phyloP scores from a whole-genome alignment of 2,888 invertebrate species.

The Eudemis profundana region DNA sequence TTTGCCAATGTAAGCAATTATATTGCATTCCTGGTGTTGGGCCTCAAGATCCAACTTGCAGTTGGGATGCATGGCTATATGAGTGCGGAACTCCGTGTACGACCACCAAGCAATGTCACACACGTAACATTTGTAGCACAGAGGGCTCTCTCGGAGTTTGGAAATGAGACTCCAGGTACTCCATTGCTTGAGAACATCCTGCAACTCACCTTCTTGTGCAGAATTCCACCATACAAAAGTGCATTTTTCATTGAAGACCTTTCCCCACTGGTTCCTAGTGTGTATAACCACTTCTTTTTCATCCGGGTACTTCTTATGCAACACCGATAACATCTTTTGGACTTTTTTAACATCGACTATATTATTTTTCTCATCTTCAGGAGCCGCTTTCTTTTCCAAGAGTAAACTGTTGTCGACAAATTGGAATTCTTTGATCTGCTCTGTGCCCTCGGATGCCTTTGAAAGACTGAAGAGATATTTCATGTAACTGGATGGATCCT shows the following conservation, averaged over 20 bases:
- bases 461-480: constrained; percentile 36
- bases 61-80: constrained; percentile 49
- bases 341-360: constrained; percentile 16
- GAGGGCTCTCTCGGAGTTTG: constrained; percentile 48
- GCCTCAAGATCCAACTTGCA: constrained; percentile 46
- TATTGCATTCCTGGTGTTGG: constrained; percentile 48
- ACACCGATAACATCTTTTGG: neutral
- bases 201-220: constrained; percentile 45
- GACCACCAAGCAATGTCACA: constrained; percentile 65
- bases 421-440: neutral
- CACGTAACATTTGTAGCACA: constrained; percentile 66
- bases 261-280: constrained; percentile 37
- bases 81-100: constrained; percentile 55
- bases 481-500: constrained; percentile 33
- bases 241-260: constrained; percentile 51
- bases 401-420: constrained; percentile 16
- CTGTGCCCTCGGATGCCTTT: neutral
- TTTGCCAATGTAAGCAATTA: constrained; percentile 48
- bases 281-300: constrained; percentile 21
- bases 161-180: constrained; percentile 46
- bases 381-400: neutral
- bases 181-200: constrained; percentile 46
- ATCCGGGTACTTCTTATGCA: constrained; percentile 15
- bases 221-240: neutral
- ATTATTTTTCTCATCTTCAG: neutral